A percentile compares a stretch with the other conserved stretches of the same genome.
Evolutionary conservation across 2,888 invertebrate genomes (phyloP).

Genomic region (Drosophila kanekoi): DNA sequence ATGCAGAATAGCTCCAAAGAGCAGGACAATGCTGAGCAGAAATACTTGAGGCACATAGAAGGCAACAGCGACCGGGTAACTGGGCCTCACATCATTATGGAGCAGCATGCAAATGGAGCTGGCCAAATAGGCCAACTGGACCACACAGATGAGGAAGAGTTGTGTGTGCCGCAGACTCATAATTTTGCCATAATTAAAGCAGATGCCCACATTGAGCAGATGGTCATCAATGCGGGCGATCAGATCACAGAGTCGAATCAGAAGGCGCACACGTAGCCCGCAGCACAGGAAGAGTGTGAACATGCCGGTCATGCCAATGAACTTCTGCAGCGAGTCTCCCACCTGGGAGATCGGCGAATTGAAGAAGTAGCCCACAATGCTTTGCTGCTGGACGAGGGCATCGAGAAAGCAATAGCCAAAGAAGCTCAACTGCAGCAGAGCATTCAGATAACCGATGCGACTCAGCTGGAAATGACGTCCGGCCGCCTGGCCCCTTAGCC

Average conservation of each 20-base stretch:
- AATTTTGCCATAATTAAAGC: constrained; percentile 79
- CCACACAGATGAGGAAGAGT: constrained; percentile 59
- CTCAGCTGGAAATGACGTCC: constrained; percentile 66
- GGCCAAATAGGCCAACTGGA: constrained; percentile 77
- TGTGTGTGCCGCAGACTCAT: constrained; percentile 73
- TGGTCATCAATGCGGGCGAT: constrained; percentile 70
- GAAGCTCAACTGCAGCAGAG: constrained; percentile 75
- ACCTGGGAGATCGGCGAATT: constrained; percentile 83
- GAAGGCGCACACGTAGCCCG: constrained; percentile 62
- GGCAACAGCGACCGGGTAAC: constrained; percentile 80
- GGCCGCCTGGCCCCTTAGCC: constrained; percentile 61
- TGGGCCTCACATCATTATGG: constrained; percentile 79
- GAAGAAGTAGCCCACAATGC: constrained; percentile 84
- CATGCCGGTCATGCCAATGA: constrained; percentile 82
- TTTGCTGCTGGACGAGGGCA: constrained; percentile 79
- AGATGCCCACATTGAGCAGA: constrained; percentile 76
- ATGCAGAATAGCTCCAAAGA: constrained; percentile 77
- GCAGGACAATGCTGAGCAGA: constrained; percentile 79
- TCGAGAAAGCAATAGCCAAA: constrained; percentile 82
- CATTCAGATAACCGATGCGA: constrained; percentile 79
- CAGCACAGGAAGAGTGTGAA: constrained; percentile 80
- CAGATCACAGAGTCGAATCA: constrained; percentile 72
- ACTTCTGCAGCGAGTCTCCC: constrained; percentile 83
- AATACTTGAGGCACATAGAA: constrained; percentile 83
- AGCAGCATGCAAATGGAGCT: constrained; percentile 80